A percentile compares a stretch with the other conserved stretches of the same genome.
phyloP scores from a whole-genome alignment of 2,888 invertebrate genomes.

The Drosophila seclusa region DNA sequence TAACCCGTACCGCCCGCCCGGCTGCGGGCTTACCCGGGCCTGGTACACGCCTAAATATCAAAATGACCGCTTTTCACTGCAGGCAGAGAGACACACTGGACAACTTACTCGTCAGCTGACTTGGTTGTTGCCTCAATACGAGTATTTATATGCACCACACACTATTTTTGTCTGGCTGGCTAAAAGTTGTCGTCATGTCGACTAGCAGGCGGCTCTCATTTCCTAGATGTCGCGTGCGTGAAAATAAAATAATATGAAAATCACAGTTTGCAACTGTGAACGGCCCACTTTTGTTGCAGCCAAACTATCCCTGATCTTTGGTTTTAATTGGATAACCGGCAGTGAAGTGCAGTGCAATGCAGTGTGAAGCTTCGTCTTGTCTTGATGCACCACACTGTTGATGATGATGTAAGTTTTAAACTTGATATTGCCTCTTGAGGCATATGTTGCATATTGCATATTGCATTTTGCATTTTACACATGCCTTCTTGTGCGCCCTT shows the following conservation, averaged over 20 bases:
- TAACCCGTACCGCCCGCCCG: conserved; percentile 4
- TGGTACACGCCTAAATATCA: conserved; percentile 68
- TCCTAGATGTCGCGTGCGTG: conserved; percentile 77
- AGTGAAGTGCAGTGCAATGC: conserved; percentile 28
- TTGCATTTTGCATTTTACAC: conserved; percentile 31
- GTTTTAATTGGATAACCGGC: conserved; percentile 80
- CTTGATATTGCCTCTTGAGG: conserved; percentile 75
- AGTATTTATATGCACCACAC: conserved; percentile 2
- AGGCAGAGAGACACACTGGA: conserved; percentile 28
- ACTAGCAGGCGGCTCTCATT: conserved; percentile 56
- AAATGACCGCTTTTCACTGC: conserved; percentile 73
- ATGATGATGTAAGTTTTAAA: conserved; percentile 75
- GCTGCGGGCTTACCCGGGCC: background rate
- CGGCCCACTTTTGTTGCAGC: conserved; percentile 63
- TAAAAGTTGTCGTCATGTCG: conserved; percentile 62
- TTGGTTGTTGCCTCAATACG: conserved; percentile 34
- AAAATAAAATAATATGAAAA: conserved; percentile 4
- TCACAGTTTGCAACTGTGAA: conserved; percentile 15
- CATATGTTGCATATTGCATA: conserved; percentile 28
- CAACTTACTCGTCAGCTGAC: conserved; percentile 76
- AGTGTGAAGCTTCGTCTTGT: conserved; percentile 3
- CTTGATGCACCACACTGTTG: conserved; percentile 32
- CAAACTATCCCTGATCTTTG: conserved; percentile 75
- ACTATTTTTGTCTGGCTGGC: conserved; percentile 12
- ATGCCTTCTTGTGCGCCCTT: conserved; percentile 39